Conservation (phyloP, 1,140 invertebrate genomes). For the Diuraphis noxia region DNA sequence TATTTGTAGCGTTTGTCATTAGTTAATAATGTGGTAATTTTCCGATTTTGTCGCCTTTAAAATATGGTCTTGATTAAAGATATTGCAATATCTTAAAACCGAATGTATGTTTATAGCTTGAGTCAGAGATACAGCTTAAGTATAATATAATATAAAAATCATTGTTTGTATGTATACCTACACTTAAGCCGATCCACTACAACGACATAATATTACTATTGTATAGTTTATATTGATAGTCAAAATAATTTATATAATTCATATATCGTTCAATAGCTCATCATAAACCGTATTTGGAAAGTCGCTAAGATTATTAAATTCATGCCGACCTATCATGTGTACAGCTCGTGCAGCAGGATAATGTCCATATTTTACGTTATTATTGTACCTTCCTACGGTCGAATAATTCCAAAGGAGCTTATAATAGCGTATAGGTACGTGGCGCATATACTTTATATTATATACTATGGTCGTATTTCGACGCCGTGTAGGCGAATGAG, state of each 20-base stretch:
- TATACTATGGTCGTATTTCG: not conserved
- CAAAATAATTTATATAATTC: not conserved
- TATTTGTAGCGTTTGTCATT: no score
- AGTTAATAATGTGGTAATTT: no score
- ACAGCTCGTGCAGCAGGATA: not conserved
- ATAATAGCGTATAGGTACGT: not conserved
- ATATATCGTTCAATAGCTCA: not conserved
- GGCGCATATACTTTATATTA: not conserved
- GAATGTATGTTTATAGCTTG: no score
- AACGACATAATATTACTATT: not conserved
- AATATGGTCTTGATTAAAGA: no score
- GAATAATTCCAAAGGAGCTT: not conserved
- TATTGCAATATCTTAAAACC: no score
- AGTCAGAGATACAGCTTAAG: no score
- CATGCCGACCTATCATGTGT: not conserved
- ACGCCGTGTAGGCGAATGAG: slow-evolving; percentile 1
- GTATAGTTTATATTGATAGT: not conserved
- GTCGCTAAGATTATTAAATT: not conserved
- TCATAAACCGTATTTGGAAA: not conserved
- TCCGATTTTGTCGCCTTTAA: no score
- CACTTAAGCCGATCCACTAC: not conserved
- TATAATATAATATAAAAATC: not conserved
- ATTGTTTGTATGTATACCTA: not conserved
- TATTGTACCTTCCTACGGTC: not conserved
- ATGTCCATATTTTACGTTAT: not conserved